Conservation (phyloP, 2,888 invertebrate species). For the Pachydiplax longipennis region DNA sequence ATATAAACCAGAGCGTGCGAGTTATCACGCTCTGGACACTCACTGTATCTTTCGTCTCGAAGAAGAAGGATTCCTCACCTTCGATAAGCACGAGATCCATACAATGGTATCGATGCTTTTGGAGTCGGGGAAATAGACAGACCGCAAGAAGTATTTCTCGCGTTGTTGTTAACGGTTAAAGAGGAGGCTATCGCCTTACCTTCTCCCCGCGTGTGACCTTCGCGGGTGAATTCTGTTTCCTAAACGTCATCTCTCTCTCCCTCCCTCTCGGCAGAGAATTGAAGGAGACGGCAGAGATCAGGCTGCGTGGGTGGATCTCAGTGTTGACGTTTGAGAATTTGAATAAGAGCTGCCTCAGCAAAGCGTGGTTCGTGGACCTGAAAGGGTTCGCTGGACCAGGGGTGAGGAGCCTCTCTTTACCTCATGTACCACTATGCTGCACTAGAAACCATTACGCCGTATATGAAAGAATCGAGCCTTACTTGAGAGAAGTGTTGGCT, state of each 20-base stretch:
- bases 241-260: not conserved
- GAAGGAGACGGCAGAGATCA: not conserved
- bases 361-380: no score
- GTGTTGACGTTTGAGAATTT: no score
- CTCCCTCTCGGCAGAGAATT: not conserved
- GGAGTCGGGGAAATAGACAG: not conserved
- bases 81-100: not conserved
- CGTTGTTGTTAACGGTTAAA: slow-evolving; percentile 14
- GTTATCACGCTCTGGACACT: not conserved
- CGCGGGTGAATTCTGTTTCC: slow-evolving; percentile 39
- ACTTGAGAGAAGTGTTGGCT: no score
- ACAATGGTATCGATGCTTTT: not conserved
- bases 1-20: not conserved
- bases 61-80: not conserved
- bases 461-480: no score
- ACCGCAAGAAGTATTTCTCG: slow-evolving; percentile 25
- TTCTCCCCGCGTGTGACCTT: slow-evolving; percentile 13
- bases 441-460: no score
- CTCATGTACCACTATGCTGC: no score
- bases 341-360: no score
- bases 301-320: no score
- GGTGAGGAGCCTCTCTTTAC: no score
- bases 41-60: not conserved
- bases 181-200: not conserved
- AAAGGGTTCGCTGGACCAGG: no score